Conservation (phyloP, 23 tunicate species). For the Halocynthia roretzi region DNA sequence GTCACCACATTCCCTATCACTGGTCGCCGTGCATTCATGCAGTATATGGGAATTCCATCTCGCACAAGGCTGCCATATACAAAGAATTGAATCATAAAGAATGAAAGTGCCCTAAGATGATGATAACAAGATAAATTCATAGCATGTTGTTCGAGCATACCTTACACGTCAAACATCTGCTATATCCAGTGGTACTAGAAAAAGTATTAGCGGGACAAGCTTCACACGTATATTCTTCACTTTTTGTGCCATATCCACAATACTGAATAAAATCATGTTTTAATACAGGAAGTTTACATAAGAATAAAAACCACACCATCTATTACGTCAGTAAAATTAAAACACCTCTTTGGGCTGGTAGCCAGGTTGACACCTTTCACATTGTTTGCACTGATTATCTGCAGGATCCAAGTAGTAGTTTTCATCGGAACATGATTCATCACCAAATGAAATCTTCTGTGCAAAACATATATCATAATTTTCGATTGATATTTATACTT, state of each 20-base stretch:
- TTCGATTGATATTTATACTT: too few relatives aligned
- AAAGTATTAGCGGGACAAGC: slow-evolving; percentile 3
- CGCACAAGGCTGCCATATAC: background rate
- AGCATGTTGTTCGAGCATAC: slow-evolving; percentile 2
- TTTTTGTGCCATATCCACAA: slow-evolving; percentile 6
- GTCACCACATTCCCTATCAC: slow-evolving; percentile 2
- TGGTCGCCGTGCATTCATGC: background rate
- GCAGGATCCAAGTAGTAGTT: background rate
- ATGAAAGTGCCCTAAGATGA: background rate
- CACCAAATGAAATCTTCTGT: background rate
- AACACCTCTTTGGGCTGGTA: slow-evolving; percentile 1
- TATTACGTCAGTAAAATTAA: background rate
- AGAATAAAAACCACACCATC: background rate
- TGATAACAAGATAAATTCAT: background rate
- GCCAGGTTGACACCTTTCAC: slow-evolving; percentile 6
- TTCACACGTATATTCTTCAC: background rate
- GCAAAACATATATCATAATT: too few relatives aligned
- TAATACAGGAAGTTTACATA: background rate
- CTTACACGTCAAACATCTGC: background rate
- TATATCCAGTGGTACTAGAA: background rate
- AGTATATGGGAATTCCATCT: background rate
- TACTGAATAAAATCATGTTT: background rate
- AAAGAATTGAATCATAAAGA: background rate
- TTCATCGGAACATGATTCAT: background rate
- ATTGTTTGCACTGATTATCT: slow-evolving; percentile 3